Conservation (phyloP, 2,797 vertebrate genomes). For the Phrynocephalus vlangalii region DNA sequence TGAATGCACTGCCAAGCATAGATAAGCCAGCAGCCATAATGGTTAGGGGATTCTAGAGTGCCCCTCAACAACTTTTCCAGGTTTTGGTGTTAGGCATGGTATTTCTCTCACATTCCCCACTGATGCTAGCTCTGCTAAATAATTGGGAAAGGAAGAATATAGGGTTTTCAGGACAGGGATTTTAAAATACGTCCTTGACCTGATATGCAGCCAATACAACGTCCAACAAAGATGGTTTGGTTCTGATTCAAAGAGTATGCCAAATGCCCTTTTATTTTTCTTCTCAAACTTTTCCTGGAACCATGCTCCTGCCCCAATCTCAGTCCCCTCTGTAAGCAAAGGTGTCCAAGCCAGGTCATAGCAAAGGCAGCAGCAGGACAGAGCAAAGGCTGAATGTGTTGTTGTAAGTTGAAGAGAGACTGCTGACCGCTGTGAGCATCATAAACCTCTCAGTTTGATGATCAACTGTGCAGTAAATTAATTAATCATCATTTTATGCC, state of each 20-base stretch:
- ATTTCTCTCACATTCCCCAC: background rate
- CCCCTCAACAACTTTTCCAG: background rate
- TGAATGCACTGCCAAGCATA: background rate
- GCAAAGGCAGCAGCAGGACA: conserved; percentile 82
- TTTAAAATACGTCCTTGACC: too few species aligned
- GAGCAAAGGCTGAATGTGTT: conserved; percentile 75
- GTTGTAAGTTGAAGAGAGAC: conserved; percentile 74
- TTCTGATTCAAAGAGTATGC: background rate
- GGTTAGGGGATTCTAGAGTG: background rate
- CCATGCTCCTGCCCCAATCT: conserved; percentile 23
- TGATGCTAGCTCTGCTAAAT: background rate
- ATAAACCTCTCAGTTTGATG: conserved; percentile 97
- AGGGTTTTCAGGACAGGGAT: too few species aligned
- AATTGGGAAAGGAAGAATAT: too few species aligned
- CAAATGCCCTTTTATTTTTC: conserved; percentile 26
- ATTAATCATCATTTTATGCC: conserved; percentile 99
- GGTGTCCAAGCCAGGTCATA: conserved; percentile 80
- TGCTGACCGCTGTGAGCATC: conserved; percentile 95
- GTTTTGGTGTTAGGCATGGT: background rate
- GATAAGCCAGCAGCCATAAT: background rate
- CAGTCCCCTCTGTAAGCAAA: conserved; percentile 57
- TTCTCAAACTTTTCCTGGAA: conserved; percentile 59
- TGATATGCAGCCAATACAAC: too few species aligned
- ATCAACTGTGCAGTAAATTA: conserved; percentile 99
- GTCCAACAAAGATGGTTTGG: background rate